Evolutionary conservation across 2,113 vertebrate species (phyloP), one percentile per base, ranked within the genome.

Genomic region (Ciconia maguari): DNA sequence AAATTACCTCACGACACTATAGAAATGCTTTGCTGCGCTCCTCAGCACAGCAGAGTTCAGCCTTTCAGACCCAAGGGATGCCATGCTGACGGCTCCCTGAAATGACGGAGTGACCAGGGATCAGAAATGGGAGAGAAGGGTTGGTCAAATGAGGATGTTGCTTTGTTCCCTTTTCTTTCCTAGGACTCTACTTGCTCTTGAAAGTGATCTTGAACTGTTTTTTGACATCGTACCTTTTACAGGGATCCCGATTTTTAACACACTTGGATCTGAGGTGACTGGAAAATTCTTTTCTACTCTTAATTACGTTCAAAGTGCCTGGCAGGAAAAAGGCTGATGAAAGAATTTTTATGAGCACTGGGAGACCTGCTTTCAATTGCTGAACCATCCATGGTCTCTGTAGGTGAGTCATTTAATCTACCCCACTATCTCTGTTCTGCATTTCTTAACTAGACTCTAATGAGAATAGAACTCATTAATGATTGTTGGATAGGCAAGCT

Each of bases 61-160:
- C 16, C 2, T 85, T 90, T 68, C 20, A 42, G 52, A 72, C 5
- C n/a, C 12, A 22, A 55, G 18, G 7, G 15, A 41, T 62, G 25
- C 7, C 25, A 18, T 1, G 0, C 4, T 65, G 26, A 46, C 6
- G 6, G 20, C 18, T 61, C 13, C 22, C 58, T 64, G 49, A 72
- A 94, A 44, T 36, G 1, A 52, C 11, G 34, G 11, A 70, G 6
- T 46, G 29, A 42, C 3, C 0, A 0, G 3, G 27, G 17, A 26
- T 58, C 38, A 58, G 36, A 84, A 91, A 49, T 14, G 8, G 7
- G 21, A 84, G 79, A 48, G 34, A 62, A 48, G 6, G 0, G 2
- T 34, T 58, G 57, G 7, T 68, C 38, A 58, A 46, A 61, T 1
- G 1, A 51, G 2, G 8, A 9, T 54, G 10, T 42, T 46, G 8